Conservation (phyloP, 1,140 invertebrate species). For the Sminthurinus signatus region DNA sequence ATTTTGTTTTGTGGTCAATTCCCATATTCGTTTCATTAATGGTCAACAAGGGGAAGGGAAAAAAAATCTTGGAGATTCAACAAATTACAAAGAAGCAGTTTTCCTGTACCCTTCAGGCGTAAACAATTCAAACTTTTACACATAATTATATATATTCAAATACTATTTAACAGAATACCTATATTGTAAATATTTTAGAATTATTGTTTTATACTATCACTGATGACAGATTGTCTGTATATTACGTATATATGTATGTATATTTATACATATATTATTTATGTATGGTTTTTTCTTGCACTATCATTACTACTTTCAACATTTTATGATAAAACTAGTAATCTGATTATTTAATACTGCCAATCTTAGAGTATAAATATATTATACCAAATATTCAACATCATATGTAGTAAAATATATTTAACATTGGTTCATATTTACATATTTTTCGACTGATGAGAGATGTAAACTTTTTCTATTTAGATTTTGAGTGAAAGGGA, state of each 20-base stretch:
- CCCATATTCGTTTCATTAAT: neutral
- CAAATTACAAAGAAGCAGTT: constrained; percentile 24
- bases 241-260: neutral
- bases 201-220: neutral
- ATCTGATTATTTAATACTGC: too few relatives aligned
- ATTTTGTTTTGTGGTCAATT: constrained; percentile 3
- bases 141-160: neutral
- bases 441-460: neutral
- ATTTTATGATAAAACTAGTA: too few relatives aligned
- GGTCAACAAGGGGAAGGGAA: constrained; percentile 3
- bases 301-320: too few relatives aligned
- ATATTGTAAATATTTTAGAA: neutral
- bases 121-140: constrained; percentile 1
- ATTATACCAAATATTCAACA: too few relatives aligned
- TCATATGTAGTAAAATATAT: too few relatives aligned
- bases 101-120: constrained; percentile 23
- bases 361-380: too few relatives aligned
- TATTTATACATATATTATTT: neutral
- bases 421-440: neutral
- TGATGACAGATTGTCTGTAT: too few relatives aligned
- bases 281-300: too few relatives aligned
- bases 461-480: too few relatives aligned
- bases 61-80: constrained; percentile 5
- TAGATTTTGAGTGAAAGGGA: constrained; percentile 52
- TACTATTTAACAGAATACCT: neutral